These are phyloP conservation scores for Gymnocheta viridis DNA, from an alignment of 2,888 invertebrate genomes.

Conservation along the genomic window DNA sequence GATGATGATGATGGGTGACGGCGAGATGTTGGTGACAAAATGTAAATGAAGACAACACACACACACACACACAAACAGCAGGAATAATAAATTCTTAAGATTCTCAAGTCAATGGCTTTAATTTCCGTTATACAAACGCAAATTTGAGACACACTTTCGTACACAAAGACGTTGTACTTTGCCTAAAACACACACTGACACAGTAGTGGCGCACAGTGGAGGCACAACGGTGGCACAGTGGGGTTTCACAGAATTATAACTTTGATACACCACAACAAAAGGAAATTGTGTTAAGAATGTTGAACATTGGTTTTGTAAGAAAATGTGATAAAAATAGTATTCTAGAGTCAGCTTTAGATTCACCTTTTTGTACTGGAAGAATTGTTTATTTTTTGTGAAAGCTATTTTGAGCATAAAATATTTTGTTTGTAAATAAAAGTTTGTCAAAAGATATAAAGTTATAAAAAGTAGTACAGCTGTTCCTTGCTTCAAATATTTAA, in stretches of 20 bases:
- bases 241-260: not conserved
- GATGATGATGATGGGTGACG: not conserved
- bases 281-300: not conserved
- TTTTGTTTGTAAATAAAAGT: too few species aligned
- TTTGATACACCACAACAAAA: not conserved
- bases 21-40: not conserved
- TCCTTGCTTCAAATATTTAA: too few species aligned
- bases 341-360: too few species aligned
- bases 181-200: not conserved
- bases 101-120: conserved; percentile 51
- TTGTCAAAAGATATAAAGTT: too few species aligned
- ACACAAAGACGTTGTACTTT: not conserved
- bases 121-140: conserved; percentile 45
- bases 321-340: too few species aligned
- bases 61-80: not conserved
- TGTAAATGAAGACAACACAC: conserved; percentile 13
- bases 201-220: conserved; percentile 10
- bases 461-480: too few species aligned
- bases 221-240: not conserved
- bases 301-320: too few species aligned
- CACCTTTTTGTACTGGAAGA: too few species aligned
- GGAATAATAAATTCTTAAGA: conserved; percentile 22
- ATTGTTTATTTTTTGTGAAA: too few species aligned
- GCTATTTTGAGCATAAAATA: too few species aligned
- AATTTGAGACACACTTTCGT: not conserved